Conservation (phyloP, 2,797 vertebrate genomes). For the Babyrousa celebensis region DNA sequence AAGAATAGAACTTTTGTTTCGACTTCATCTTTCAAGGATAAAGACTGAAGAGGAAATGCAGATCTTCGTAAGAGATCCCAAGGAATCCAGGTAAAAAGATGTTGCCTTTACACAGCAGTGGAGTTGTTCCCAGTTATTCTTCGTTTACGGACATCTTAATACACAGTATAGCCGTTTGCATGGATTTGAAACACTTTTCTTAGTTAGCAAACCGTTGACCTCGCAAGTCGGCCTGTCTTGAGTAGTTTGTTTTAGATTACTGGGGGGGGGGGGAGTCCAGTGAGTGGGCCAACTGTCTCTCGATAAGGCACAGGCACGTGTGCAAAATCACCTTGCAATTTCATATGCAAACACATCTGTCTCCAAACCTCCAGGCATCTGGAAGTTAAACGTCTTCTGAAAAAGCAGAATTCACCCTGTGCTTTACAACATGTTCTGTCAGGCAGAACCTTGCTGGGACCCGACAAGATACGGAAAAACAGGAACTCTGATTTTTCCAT, state of each 20-base stretch:
- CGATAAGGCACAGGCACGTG: background rate
- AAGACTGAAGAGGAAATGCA: background rate
- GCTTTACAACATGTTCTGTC: background rate
- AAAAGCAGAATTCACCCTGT: background rate
- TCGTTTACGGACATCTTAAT: background rate
- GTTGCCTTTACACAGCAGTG: background rate
- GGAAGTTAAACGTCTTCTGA: background rate
- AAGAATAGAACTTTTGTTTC: constrained; percentile 54
- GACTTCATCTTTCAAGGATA: constrained; percentile 12
- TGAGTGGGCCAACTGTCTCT: background rate
- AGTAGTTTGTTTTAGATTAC: constrained; percentile 44
- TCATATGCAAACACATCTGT: background rate
- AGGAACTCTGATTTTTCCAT: background rate
- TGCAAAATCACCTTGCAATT: background rate
- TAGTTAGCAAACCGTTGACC: constrained; percentile 83
- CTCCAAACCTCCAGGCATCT: background rate
- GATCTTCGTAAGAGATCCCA: background rate
- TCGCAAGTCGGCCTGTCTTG: background rate
- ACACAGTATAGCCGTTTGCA: constrained; percentile 69
- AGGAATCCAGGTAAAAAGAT: background rate
- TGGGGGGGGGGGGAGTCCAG: background rate
- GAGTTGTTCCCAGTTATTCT: constrained; percentile 14
- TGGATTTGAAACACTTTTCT: constrained; percentile 85
- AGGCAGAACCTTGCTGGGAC: accelerated
- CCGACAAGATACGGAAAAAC: accelerated